Evolutionary conservation across 2,113 vertebrate species (phyloP), one percentile per base, ranked within the genome.

Genomic region (Pica pica): DNA sequence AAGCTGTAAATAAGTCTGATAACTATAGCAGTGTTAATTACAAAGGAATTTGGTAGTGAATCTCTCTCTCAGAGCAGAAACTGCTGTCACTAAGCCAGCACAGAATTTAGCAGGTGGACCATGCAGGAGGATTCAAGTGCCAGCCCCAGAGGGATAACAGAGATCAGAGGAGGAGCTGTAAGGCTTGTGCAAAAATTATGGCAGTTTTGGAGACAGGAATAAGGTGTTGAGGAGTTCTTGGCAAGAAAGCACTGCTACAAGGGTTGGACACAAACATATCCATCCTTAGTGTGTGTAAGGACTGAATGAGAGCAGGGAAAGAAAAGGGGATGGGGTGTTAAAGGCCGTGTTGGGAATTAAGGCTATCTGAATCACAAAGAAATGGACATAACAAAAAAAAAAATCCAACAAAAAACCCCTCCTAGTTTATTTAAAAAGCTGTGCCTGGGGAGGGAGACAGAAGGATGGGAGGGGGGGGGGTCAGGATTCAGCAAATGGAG

Each of bases 391-490:
- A 74, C 10, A 37, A 49, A 8, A 46, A 33, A 53, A 18, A 49
- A 61, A 42, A 15, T 12, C 41, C 4, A 13, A n/a, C 5, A 9
- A 28, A 39, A 31, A 13, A 3, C 0, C 9, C 10, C 8, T 76
- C n/a, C 30, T 44, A 8, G 24, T 30, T 82, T 63, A 37, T 73
- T 84, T 59, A 11, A 71, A 70, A 65, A 52, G 35, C 46, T 35
- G 23, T 82, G n/a, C n/a, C 9, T 71, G 30, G 23, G 21, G 44
- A 73, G 11, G 13, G 53, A 68, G 39, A 33, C 31, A 52, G 52
- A 37, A 55, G 41, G 47, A 21, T 3, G 35, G 37, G 24, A 52
- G 14, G 5, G 39, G 39, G 2, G 2, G 26, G 37, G 22, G 5
- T 59, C 30, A 70, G 56, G 22, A 35, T 65, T 56, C 49, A 42